These are phyloP conservation scores for Notoglanidium macrostoma DNA, from an alignment of 2,797 vertebrate species.

Conservation along the genomic window DNA sequence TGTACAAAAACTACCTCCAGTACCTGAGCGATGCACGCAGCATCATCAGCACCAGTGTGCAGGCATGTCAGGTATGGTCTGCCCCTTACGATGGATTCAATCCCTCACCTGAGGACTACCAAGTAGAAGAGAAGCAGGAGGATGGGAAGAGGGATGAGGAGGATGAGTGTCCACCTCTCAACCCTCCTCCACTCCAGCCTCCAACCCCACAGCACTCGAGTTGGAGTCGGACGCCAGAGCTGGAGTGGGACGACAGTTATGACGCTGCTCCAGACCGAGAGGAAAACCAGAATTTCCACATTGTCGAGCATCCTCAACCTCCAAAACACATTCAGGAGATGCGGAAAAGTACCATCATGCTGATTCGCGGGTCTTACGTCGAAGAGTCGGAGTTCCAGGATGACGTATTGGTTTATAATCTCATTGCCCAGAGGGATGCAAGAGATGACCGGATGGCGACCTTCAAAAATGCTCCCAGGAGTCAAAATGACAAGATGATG, in stretches of 20 bases:
- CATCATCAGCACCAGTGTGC: slow-evolving; percentile 76
- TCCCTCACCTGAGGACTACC: slow-evolving; percentile 75
- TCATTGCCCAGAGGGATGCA: slow-evolving; percentile 84
- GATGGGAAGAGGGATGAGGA: slow-evolving; percentile 47
- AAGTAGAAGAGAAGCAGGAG: slow-evolving; percentile 29
- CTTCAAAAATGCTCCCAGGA: not conserved
- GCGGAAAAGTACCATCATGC: slow-evolving; percentile 84
- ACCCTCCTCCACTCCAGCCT: slow-evolving; percentile 36
- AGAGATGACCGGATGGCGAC: slow-evolving; percentile 10
- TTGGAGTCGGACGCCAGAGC: slow-evolving; percentile 71
- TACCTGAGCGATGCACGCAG: slow-evolving; percentile 89
- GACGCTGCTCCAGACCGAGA: slow-evolving; percentile 76
- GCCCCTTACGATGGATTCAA: slow-evolving; percentile 86
- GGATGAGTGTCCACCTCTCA: not conserved
- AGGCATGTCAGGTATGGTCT: slow-evolving; percentile 88
- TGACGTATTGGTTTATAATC: slow-evolving; percentile 88
- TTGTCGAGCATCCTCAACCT: slow-evolving; percentile 62
- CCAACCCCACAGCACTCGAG: slow-evolving; percentile 50
- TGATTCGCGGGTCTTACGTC: slow-evolving; percentile 85
- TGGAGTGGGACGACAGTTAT: slow-evolving; percentile 95
- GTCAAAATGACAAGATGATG: not conserved
- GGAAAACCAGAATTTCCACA: slow-evolving; percentile 49
- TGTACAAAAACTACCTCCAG: slow-evolving; percentile 90
- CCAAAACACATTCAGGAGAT: slow-evolving; percentile 92
- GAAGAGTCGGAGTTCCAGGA: slow-evolving; percentile 94